Conservation (phyloP, 2,888 invertebrate genomes). For the Tachina fera region DNA sequence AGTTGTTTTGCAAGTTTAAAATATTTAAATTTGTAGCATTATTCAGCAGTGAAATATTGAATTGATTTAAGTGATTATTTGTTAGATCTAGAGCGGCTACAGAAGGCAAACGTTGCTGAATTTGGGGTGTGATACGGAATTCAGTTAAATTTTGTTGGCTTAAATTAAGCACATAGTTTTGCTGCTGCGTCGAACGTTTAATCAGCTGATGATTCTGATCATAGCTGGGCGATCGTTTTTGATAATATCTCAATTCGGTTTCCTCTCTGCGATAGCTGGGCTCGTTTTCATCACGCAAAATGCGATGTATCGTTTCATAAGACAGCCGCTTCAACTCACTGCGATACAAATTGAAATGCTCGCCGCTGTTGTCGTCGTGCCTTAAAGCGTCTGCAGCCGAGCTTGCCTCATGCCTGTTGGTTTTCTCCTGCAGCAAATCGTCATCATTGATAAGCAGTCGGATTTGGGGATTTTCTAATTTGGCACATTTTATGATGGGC, state of each 20-base stretch:
- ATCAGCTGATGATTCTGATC: slow-evolving; percentile 69
- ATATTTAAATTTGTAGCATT: slow-evolving; percentile 44
- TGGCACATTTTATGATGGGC: slow-evolving; percentile 73
- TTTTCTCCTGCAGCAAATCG: slow-evolving; percentile 71
- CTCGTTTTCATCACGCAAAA: slow-evolving; percentile 81
- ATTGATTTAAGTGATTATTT: slow-evolving; percentile 73
- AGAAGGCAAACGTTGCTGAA: slow-evolving; percentile 8
- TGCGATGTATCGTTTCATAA: slow-evolving; percentile 80
- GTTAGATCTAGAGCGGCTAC: slow-evolving; percentile 75
- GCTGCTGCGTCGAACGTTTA: slow-evolving; percentile 65
- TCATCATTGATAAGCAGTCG: slow-evolving; percentile 75
- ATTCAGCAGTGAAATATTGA: slow-evolving; percentile 73
- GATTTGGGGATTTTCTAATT: slow-evolving; percentile 74
- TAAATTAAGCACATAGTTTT: slow-evolving; percentile 19
- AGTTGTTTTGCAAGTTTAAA: slow-evolving; percentile 75
- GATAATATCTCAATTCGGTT: slow-evolving; percentile 77
- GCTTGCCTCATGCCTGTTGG: slow-evolving; percentile 59
- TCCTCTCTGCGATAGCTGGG: slow-evolving; percentile 76
- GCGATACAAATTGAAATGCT: slow-evolving; percentile 74
- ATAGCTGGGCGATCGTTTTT: slow-evolving; percentile 74
- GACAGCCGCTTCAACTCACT: slow-evolving; percentile 77
- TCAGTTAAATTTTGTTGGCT: slow-evolving; percentile 47
- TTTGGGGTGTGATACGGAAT: slow-evolving; percentile 2
- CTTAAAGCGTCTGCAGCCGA: neutral
- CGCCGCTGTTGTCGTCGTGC: slow-evolving; percentile 72